Conservation (phyloP, 2,797 vertebrate species). For the Hydrolagus colliei region DNA sequence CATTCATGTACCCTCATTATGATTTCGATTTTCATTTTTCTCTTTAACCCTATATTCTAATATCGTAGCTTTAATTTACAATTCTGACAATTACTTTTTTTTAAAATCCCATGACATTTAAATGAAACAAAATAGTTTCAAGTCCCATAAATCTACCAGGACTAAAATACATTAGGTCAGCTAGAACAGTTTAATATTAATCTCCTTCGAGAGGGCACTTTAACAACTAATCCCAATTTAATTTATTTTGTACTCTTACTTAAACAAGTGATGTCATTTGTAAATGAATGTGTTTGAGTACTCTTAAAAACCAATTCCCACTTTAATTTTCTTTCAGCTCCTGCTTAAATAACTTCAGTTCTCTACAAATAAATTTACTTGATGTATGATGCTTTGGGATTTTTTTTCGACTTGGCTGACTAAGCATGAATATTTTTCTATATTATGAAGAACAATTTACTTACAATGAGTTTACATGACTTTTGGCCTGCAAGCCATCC, state of each 20-base stretch:
- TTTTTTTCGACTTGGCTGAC: neutral
- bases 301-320: neutral
- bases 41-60: neutral
- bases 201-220: neutral
- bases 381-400: neutral
- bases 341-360: neutral
- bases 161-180: neutral
- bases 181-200: neutral
- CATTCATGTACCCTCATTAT: too few species aligned
- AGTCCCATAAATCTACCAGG: neutral
- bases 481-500: neutral
- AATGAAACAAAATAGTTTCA: neutral
- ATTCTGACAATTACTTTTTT: neutral
- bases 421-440: neutral
- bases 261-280: neutral
- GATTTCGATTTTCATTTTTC: too few species aligned
- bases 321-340: constrained; percentile 13
- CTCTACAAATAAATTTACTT: neutral
- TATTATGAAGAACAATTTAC: neutral
- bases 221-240: neutral
- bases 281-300: neutral
- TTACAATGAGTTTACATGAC: neutral
- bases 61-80: neutral
- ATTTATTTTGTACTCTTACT: neutral
- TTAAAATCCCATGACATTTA: neutral